Percentiles rank a stretch among this genome's conserved stretches.
These are phyloP conservation scores for Clinocottus analis DNA, from an alignment of 2,113 vertebrate species.

Conservation along the genomic window DNA sequence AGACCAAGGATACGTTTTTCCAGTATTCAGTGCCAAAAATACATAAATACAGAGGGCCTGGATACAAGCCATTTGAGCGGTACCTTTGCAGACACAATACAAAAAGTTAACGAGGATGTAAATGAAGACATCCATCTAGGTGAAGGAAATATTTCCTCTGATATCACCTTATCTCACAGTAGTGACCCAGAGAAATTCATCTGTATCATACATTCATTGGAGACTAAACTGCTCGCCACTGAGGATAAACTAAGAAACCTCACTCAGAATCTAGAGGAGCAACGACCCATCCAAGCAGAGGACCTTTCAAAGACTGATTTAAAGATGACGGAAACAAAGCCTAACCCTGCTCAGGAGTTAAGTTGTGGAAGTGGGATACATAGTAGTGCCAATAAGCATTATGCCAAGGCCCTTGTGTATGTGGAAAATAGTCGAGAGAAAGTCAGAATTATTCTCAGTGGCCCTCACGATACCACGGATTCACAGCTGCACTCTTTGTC, in stretches of 20 bases:
- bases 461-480: constrained; percentile 75
- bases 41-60: constrained; percentile 82
- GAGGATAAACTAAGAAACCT: constrained; percentile 93
- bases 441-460: constrained; percentile 81
- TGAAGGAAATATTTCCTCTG: constrained; percentile 84
- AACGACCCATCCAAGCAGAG: constrained; percentile 82
- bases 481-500: constrained; percentile 80
- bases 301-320: constrained; percentile 75
- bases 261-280: constrained; percentile 87
- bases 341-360: constrained; percentile 82
- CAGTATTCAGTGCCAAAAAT: constrained; percentile 94
- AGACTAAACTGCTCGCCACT: constrained; percentile 91
- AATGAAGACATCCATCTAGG: constrained; percentile 81
- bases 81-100: constrained; percentile 83
- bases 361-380: constrained; percentile 49
- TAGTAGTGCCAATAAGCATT: constrained; percentile 81
- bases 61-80: constrained; percentile 84
- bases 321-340: constrained; percentile 79
- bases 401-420: constrained; percentile 85
- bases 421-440: constrained; percentile 89
- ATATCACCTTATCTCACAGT: constrained; percentile 77
- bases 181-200: constrained; percentile 91
- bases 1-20: constrained; percentile 94
- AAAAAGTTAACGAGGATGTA: constrained; percentile 79
- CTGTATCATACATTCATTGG: constrained; percentile 91